phyloP scores from a whole-genome alignment of 2,797 vertebrate genomes.

The Onychomys torridus region DNA sequence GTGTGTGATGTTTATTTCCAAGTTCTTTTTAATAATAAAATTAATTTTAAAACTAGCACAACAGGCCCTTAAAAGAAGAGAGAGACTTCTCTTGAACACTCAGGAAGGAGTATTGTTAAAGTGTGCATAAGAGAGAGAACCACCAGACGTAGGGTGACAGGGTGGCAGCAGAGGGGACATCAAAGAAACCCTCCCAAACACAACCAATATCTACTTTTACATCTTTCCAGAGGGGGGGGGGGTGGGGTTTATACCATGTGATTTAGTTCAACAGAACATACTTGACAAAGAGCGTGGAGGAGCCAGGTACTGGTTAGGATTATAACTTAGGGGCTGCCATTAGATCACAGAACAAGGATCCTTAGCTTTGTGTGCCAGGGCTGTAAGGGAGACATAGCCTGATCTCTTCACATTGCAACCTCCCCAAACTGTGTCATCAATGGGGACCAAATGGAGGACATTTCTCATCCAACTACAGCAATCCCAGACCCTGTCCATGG shows the following conservation, averaged over 20 bases:
- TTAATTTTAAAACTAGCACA: neutral
- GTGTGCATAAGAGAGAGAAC: neutral
- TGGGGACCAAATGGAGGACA: neutral
- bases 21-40: neutral
- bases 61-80: neutral
- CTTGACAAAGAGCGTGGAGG: neutral
- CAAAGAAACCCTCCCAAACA: neutral
- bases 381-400: neutral
- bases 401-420: neutral
- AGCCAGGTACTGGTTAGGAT: neutral
- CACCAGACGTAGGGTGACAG: too few relatives aligned
- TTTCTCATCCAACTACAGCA: neutral
- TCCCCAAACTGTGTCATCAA: neutral
- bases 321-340: neutral
- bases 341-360: too few relatives aligned
- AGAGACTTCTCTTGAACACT: neutral
- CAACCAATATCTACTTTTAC: neutral
- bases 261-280: neutral
- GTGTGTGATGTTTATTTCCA: neutral
- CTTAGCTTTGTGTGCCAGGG: neutral
- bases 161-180: neutral
- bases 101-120: neutral
- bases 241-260: too few relatives aligned
- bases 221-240: neutral
- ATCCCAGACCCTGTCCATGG: neutral